These are phyloP conservation scores for Mus spretus DNA, from an alignment of 2,797 vertebrate species.

Conservation along the genomic window DNA sequence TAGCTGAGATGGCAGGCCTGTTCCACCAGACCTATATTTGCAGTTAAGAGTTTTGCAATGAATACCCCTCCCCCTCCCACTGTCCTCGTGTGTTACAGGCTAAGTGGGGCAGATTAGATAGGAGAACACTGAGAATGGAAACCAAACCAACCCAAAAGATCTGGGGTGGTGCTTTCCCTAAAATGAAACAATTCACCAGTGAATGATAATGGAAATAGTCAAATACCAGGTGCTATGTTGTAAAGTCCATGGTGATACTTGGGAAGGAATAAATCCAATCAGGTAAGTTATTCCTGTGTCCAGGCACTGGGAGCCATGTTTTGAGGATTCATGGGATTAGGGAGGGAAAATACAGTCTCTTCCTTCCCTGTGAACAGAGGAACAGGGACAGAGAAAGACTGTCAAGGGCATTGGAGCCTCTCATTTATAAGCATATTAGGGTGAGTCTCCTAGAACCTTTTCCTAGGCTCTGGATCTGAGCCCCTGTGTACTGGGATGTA, in stretches of 20 bases:
- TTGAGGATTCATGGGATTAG: not conserved
- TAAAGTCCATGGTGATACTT: not conserved
- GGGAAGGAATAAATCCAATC: not conserved
- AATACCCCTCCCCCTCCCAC: not conserved
- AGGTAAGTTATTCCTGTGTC: not conserved
- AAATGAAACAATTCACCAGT: conserved; percentile 24
- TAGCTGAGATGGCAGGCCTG: not conserved
- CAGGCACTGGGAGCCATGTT: not conserved
- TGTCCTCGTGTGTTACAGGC: not conserved
- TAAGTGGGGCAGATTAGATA: not conserved
- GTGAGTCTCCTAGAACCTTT: not conserved
- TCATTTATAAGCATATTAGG: not conserved
- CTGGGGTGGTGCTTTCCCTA: not conserved
- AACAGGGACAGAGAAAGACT: not conserved
- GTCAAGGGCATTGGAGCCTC: not conserved
- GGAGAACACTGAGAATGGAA: not conserved
- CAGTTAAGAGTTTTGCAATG: not conserved
- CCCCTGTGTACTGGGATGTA: not conserved
- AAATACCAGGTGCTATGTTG: not conserved
- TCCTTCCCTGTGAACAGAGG: not conserved
- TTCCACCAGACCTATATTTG: not conserved
- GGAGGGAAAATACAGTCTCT: not conserved
- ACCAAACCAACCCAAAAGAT: not conserved
- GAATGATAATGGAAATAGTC: not conserved
- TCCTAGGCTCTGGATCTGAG: not conserved